Evolutionary conservation across 2,888 invertebrate species (phyloP).

Genomic region (Malthinus flaveolus): DNA sequence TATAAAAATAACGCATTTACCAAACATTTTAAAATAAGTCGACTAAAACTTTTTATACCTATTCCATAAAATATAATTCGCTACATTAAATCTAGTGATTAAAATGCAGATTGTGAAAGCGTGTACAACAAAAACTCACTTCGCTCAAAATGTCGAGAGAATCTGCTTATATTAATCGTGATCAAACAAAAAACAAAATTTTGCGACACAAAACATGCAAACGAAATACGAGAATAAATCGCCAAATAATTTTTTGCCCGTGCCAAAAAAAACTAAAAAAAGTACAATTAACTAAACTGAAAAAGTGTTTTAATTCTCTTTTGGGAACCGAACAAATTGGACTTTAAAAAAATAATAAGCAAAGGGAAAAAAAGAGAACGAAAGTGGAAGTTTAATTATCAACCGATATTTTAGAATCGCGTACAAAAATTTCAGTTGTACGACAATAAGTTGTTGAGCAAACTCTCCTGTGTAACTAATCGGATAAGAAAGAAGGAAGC

Average conservation of each 20-base stretch:
- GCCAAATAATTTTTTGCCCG: not conserved
- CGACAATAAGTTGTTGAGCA: not conserved
- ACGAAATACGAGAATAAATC: constrained; percentile 3
- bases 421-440: not conserved
- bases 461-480: constrained; percentile 14
- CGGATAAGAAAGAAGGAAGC: constrained; percentile 15
- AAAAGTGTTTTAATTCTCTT: too few relatives aligned
- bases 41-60: not conserved
- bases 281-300: too few relatives aligned
- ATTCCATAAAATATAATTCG: constrained; percentile 4
- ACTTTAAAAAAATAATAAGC: not conserved
- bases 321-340: too few relatives aligned
- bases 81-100: constrained; percentile 8
- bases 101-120: constrained; percentile 10
- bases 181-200: constrained; percentile 8
- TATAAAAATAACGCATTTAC: too few relatives aligned
- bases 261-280: not conserved
- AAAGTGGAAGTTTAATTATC: too few relatives aligned
- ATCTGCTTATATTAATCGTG: constrained; percentile 6
- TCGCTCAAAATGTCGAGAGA: constrained; percentile 5
- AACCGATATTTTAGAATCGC: too few relatives aligned
- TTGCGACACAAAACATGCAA: constrained; percentile 1
- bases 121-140: constrained; percentile 9
- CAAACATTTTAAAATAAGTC: too few relatives aligned
- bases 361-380: not conserved